Base-by-base conservation (phyloP, 2,888 invertebrate genomes). In the Therioaphis trifolii region DNA sequence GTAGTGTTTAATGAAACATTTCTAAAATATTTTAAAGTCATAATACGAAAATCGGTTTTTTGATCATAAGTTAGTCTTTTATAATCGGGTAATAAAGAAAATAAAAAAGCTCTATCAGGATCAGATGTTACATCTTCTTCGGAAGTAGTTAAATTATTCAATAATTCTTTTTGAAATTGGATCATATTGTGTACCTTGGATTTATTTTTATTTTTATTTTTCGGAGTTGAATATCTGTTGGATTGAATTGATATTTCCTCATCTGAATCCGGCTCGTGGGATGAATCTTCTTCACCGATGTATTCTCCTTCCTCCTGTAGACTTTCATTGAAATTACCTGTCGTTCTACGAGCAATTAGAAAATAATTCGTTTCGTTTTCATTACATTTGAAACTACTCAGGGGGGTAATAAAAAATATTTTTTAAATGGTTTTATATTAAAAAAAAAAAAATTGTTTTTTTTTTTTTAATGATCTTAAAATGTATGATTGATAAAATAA, bases 81-180 rank as follows among this genome's bases (percentile, higher is more conserved):
- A 35, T 66, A 66, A 66, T 66, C 66, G n/a, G 66, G 66, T 66
- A 66, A 66, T n/a, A 66, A 66, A 12, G 66, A 66, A 35, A 66
- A 12, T 40, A 68, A 68, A 68, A 68, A 68, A 21, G 66, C 66
- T 21, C 21, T 40, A 68, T 68, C 66, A n/a, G 40, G 66, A 68
- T 68, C 40, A 40, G 21, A n/a, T n/a, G n/a, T n/a, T n/a, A n/a
- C n/a, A n/a, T n/a, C n/a, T n/a, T n/a, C n/a, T n/a, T n/a, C n/a
- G n/a, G n/a, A 68, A 68, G 40, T 68, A 21, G n/a, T 40, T 21
- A 68, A n/a, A 21, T 11, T 12, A 40, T 12, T 68, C 40, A 40
- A 68, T 40, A 68, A 21, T 40, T 68, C 40, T 68, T n/a, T 40
- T 21, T 68, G 66, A 40, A 68, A 68, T 40, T 18, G 63, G 14